phyloP scores from a whole-genome alignment of 2,888 invertebrate species.

The Caenorhabditis auriculariae region DNA sequence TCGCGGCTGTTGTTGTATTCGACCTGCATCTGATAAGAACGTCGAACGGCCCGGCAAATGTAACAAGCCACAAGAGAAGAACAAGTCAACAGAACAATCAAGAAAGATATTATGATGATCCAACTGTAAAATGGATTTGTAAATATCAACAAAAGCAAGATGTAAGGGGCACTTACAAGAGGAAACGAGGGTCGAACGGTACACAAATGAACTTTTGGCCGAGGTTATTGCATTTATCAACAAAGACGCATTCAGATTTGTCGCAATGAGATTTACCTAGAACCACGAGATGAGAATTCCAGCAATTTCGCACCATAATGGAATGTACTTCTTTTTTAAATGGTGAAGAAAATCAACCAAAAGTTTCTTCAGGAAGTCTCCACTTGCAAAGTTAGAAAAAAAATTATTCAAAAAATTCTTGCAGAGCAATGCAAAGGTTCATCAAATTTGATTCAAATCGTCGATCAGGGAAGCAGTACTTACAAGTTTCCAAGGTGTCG shows the following conservation, averaged over 20 bases:
- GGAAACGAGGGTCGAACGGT: conserved; percentile 41
- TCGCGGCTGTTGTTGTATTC: conserved; percentile 27
- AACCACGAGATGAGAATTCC: no score
- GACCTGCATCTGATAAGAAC: conserved; percentile 39
- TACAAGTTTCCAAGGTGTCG: conserved; percentile 53
- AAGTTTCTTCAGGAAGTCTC: not conserved
- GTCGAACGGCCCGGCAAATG: conserved; percentile 45
- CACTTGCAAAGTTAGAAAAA: not conserved
- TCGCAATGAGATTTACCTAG: conserved; percentile 47
- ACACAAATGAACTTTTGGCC: conserved; percentile 44
- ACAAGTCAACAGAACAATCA: conserved; percentile 47
- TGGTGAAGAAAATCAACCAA: not conserved
- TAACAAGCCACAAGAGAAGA: conserved; percentile 54
- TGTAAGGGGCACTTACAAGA: conserved; percentile 37
- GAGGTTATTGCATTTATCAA: conserved; percentile 50
- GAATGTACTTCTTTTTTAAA: no score
- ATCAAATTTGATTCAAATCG: no score
- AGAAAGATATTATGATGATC: conserved; percentile 44
- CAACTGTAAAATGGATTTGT: conserved; percentile 48
- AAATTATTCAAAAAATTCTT: not conserved
- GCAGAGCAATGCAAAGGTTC: not conserved
- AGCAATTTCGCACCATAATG: not conserved
- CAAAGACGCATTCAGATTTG: conserved; percentile 52
- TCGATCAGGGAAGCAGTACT: conserved; percentile 15
- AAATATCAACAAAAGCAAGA: no score